These are phyloP conservation scores for Charaxes varanes DNA, from an alignment of 1,140 invertebrate genomes.

Conservation along the genomic window DNA sequence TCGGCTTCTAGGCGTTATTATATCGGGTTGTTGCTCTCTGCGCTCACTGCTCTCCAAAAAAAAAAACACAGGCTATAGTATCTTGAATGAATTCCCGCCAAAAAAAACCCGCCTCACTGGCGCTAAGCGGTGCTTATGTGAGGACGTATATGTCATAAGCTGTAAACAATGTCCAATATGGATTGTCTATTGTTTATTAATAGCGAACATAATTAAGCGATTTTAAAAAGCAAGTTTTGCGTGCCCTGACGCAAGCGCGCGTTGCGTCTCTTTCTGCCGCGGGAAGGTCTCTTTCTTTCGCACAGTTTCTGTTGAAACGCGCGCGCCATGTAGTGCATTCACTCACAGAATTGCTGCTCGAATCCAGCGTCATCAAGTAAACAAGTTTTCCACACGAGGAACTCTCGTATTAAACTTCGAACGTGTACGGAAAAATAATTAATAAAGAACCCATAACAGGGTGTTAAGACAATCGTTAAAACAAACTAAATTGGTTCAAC, in stretches of 20 bases:
- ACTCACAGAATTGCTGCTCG: slow-evolving; percentile 36
- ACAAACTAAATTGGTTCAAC: background rate
- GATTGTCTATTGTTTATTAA: slow-evolving; percentile 33
- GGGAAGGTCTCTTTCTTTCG: slow-evolving; percentile 26
- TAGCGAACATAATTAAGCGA: slow-evolving; percentile 31
- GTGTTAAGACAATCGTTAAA: background rate
- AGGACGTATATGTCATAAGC: background rate
- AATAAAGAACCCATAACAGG: too few relatives aligned
- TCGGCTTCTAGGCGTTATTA: too few relatives aligned
- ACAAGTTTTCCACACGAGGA: slow-evolving; percentile 26
- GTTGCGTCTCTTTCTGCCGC: slow-evolving; percentile 23
- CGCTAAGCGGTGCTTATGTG: slow-evolving; percentile 1
- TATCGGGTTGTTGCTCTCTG: too few relatives aligned
- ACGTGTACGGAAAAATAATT: background rate
- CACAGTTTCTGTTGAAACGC: slow-evolving; percentile 36
- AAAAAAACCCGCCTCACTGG: background rate
- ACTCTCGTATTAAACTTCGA: slow-evolving; percentile 4
- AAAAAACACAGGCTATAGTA: too few relatives aligned
- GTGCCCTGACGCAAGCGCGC: slow-evolving; percentile 37
- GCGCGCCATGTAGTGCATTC: slow-evolving; percentile 50
- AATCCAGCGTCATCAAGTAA: slow-evolving; percentile 31
- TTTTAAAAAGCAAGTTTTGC: too few relatives aligned
- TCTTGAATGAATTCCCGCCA: too few relatives aligned
- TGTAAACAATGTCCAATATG: slow-evolving; percentile 14
- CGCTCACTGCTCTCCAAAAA: too few relatives aligned